phyloP scores from a whole-genome alignment of 1,140 invertebrate species.

The Drosophila lini region DNA sequence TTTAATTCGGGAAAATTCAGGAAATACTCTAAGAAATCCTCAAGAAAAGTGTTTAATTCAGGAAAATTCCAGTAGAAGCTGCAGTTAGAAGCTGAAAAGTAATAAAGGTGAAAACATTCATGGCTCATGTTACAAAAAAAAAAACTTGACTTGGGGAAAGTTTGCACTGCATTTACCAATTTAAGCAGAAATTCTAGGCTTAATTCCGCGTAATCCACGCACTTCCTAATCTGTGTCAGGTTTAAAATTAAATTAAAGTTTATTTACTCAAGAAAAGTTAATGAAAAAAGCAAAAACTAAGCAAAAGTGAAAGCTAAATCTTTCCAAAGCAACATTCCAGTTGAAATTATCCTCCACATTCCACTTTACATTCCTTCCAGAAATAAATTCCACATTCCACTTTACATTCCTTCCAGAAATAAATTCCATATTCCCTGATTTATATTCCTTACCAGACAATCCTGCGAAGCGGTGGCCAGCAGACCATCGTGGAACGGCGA shows the following conservation, averaged over 20 bases:
- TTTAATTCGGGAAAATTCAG: not conserved
- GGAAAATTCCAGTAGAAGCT: not conserved
- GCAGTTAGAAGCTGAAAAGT: not conserved
- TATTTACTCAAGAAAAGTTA: not conserved
- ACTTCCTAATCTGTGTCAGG: not conserved
- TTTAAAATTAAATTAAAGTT: no score
- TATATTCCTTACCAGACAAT: slow-evolving; percentile 88
- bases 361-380: not conserved
- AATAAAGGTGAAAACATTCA: not conserved
- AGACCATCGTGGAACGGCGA: slow-evolving; percentile 97
- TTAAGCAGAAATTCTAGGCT: not conserved
- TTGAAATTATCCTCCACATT: not conserved
- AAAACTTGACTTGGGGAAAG: slow-evolving; percentile 16
- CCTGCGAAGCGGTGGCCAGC: slow-evolving; percentile 95
- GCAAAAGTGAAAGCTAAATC: not conserved
- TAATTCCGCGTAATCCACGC: not conserved
- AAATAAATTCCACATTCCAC: not conserved
- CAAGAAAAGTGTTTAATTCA: no score
- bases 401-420: not conserved
- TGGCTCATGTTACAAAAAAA: not conserved
- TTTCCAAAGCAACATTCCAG: not conserved
- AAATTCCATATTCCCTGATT: not conserved
- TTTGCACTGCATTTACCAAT: not conserved
- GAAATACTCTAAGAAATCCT: no score
- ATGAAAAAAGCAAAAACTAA: no score